Evolutionary conservation across 1,140 invertebrate species (phyloP).

Genomic region (Elymnias hypermnestra): DNA sequence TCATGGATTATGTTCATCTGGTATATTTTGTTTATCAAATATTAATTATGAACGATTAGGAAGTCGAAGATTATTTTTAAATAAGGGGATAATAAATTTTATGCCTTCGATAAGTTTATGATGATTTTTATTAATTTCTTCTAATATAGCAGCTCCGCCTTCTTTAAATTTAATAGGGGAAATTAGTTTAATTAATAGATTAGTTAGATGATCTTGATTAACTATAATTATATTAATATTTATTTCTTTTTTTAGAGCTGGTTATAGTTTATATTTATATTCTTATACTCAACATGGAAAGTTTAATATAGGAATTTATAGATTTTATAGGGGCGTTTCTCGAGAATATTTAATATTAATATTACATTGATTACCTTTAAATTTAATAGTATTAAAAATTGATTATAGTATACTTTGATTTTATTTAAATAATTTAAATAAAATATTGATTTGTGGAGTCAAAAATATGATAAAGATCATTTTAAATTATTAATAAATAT

Average conservation of each 20-base stretch:
- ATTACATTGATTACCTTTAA: constrained; percentile 79
- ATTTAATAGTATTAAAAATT: constrained; percentile 77
- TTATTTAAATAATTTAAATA: too few relatives aligned
- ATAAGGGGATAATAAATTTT: constrained; percentile 69
- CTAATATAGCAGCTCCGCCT: background rate
- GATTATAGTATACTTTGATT: constrained; percentile 66
- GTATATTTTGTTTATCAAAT: constrained; percentile 82
- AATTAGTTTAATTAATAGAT: background rate
- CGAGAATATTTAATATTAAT: constrained; percentile 78
- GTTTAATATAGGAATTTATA: constrained; percentile 57
- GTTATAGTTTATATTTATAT: constrained; percentile 72
- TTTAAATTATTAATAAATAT: too few relatives aligned
- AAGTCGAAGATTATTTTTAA: constrained; percentile 67
- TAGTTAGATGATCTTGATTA: background rate
- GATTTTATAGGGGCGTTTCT: constrained; percentile 52
- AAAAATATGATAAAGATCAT: too few relatives aligned
- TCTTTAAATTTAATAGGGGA: background rate
- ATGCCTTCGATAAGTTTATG: constrained; percentile 74
- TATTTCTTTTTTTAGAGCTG: background rate
- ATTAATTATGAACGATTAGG: constrained; percentile 77
- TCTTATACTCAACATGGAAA: constrained; percentile 77
- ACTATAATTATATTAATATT: background rate
- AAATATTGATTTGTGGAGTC: too few relatives aligned
- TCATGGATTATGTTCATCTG: constrained; percentile 82
- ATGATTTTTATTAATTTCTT: constrained; percentile 77